phyloP scores from a whole-genome alignment of 2,888 invertebrate species.

The Cacoxenus indagator region DNA sequence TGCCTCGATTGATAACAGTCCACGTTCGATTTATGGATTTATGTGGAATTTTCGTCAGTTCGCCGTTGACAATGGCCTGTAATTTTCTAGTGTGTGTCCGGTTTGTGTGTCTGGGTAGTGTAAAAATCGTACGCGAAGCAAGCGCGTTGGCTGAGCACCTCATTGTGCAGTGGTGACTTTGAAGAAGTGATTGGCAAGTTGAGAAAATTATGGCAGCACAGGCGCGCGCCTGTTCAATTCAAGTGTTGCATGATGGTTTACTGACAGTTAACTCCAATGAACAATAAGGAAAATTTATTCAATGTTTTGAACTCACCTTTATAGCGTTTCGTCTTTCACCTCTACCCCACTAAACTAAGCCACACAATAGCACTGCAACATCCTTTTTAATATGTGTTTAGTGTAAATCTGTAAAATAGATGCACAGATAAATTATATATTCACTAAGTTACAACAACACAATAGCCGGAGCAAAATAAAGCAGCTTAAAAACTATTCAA shows the following conservation, averaged over 20 bases:
- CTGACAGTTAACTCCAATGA: neutral
- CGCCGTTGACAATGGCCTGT: conserved; percentile 4
- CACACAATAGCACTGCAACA: conserved; percentile 2
- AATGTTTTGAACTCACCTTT: neutral
- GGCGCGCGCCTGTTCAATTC: neutral
- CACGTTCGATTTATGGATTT: conserved; percentile 5
- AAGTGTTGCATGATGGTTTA: conserved; percentile 34
- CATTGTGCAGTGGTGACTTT: conserved; percentile 46
- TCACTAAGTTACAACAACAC: conserved; percentile 49
- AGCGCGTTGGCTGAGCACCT: neutral
- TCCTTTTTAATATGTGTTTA: neutral
- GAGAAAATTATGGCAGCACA: conserved; percentile 56
- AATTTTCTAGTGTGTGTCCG: neutral
- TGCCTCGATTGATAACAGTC: conserved; percentile 10
- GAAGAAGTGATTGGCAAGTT: conserved; percentile 61
- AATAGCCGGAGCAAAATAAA: conserved; percentile 46
- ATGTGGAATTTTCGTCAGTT: conserved; percentile 1
- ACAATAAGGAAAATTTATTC: neutral
- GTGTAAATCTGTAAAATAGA: conserved; percentile 11
- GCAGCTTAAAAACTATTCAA: conserved; percentile 66
- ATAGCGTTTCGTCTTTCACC: neutral
- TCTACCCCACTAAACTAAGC: neutral
- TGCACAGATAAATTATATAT: conserved; percentile 53
- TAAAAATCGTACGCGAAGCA: conserved; percentile 48
- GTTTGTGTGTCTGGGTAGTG: conserved; percentile 10